Conservation (phyloP, 2,888 invertebrate genomes). For the Stenchaetothrips biformis region DNA sequence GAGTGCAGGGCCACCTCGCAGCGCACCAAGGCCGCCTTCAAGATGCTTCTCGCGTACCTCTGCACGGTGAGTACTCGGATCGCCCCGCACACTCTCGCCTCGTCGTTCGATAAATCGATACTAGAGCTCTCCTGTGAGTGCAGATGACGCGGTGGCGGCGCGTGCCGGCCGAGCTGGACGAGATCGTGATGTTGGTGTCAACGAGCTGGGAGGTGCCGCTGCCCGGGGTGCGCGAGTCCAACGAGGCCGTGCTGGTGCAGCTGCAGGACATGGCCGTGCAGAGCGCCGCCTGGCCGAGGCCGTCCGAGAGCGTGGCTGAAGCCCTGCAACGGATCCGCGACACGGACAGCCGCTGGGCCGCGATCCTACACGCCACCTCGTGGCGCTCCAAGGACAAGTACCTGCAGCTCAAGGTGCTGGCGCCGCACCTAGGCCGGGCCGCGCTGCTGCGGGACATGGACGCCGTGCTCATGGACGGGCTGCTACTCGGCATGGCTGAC, state of each 20-base stretch:
- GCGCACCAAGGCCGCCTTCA: conserved; percentile 11
- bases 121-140: background rate
- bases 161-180: background rate
- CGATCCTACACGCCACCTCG: background rate
- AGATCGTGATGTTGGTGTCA: conserved; percentile 1
- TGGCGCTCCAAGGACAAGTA: conserved; percentile 15
- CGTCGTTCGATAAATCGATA: background rate
- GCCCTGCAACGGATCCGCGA: background rate
- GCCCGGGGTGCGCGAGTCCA: background rate
- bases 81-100: background rate
- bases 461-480: conserved; percentile 6
- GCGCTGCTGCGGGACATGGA: background rate
- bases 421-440: background rate
- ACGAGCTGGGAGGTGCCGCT: conserved; percentile 17
- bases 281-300: conserved; percentile 2
- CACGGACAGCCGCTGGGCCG: background rate
- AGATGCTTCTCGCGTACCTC: background rate
- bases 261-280: background rate
- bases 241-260: conserved; percentile 6
- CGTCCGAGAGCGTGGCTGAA: background rate
- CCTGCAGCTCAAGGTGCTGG: conserved; percentile 14
- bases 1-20: conserved; percentile 1
- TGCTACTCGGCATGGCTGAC: conserved; percentile 4
- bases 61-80: background rate
- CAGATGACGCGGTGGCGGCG: background rate